These are phyloP conservation scores for Oncorhynchus keta DNA, from an alignment of 2,113 vertebrate genomes.

Conservation along the genomic window DNA sequence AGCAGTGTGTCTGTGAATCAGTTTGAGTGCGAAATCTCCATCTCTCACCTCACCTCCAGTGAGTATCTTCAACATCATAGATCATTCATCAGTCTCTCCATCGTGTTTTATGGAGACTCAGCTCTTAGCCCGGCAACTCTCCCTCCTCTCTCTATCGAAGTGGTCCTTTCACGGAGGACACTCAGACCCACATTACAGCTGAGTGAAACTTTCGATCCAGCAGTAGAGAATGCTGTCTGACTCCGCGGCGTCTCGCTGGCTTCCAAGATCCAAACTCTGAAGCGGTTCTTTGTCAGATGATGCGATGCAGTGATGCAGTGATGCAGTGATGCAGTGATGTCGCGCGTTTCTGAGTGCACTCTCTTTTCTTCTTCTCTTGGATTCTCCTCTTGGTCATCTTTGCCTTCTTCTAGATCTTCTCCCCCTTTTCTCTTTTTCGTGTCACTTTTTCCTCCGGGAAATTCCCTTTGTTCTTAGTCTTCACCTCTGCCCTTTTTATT, in stretches of 20 bases:
- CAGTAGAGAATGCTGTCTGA: not conserved
- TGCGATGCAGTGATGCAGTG: not conserved
- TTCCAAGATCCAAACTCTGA: not conserved
- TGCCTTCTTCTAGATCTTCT: not conserved
- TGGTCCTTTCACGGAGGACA: not conserved
- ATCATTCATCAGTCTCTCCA: not conserved
- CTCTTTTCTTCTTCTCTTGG: not conserved
- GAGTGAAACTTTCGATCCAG: not conserved
- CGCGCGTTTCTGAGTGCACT: not conserved
- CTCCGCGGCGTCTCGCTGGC: no score
- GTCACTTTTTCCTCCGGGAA: not conserved
- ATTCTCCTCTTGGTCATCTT: not conserved
- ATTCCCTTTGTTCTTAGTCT: constrained; percentile 33
- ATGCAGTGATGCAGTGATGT: not conserved
- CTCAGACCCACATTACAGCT: not conserved
- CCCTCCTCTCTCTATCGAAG: not conserved
- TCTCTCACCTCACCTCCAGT: not conserved
- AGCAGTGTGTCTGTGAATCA: not conserved
- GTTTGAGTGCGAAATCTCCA: not conserved
- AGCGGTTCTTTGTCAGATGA: not conserved
- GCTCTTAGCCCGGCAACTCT: not conserved
- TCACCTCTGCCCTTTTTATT: constrained; percentile 18
- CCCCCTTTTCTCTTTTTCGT: not conserved
- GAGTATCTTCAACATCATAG: not conserved
- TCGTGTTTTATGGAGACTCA: not conserved